Conservation (phyloP, 1,140 invertebrate genomes). For the Macrobrachium rosenbergii region DNA sequence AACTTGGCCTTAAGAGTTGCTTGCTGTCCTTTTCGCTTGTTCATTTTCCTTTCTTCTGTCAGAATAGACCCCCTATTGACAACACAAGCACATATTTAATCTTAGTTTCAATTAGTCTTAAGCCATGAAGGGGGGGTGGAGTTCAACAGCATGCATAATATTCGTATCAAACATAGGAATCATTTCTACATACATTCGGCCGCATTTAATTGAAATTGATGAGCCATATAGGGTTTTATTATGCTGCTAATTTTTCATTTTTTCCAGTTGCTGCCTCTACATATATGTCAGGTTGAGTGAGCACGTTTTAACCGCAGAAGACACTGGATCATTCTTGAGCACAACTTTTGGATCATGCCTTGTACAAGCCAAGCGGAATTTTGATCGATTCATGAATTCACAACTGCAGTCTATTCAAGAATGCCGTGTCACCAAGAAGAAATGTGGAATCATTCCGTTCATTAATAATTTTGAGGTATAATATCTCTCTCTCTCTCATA, state of each 20-base stretch:
- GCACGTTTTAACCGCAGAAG: conserved; percentile 91
- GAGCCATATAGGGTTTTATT: too few relatives aligned
- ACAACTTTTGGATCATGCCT: conserved; percentile 90
- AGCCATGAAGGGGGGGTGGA: too few relatives aligned
- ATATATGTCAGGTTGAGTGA: conserved; percentile 77
- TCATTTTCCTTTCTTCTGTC: too few relatives aligned
- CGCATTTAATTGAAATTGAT: too few relatives aligned
- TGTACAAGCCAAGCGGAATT: conserved; percentile 93
- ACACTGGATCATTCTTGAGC: conserved; percentile 91
- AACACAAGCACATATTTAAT: too few relatives aligned
- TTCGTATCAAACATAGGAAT: too few relatives aligned
- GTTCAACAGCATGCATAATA: too few relatives aligned
- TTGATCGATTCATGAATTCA: conserved; percentile 92
- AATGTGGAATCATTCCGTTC: conserved; percentile 93
- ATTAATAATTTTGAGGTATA: conserved; percentile 87
- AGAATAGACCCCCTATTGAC: too few relatives aligned
- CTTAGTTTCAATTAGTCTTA: too few relatives aligned
- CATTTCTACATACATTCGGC: too few relatives aligned
- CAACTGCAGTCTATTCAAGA: conserved; percentile 88
- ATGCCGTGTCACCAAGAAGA: conserved; percentile 78
- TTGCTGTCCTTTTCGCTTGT: too few relatives aligned
- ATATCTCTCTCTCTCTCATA: neutral
- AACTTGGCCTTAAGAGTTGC: too few relatives aligned
- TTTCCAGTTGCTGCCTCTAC: conserved; percentile 64
- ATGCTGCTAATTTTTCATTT: neutral